phyloP scores from a whole-genome alignment of 2,797 vertebrate species.

The Rousettus madagascariensis region DNA sequence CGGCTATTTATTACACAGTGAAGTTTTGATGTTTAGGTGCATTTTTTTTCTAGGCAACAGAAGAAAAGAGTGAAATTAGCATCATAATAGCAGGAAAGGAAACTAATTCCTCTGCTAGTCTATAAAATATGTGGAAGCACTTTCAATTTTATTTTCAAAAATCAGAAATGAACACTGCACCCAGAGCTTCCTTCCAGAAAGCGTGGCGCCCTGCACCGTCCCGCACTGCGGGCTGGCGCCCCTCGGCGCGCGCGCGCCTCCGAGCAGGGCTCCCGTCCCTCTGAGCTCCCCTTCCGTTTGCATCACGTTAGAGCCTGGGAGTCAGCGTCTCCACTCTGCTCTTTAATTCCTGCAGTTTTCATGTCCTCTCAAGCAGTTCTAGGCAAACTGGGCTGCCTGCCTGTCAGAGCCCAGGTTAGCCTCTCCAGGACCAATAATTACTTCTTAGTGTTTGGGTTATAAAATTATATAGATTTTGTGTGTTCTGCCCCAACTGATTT shows the following conservation, averaged over 20 bases:
- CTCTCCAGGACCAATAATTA: not conserved
- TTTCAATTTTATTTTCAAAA: not conserved
- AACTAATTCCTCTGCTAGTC: not conserved
- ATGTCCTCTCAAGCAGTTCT: not conserved
- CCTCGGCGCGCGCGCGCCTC: not conserved
- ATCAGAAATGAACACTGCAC: not conserved
- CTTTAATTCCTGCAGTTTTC: not conserved
- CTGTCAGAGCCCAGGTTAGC: not conserved
- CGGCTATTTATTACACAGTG: not conserved
- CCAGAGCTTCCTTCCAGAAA: not conserved
- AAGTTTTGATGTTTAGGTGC: not conserved
- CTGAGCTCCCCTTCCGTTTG: not conserved
- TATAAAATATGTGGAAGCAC: not conserved
- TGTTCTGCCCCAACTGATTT: not conserved
- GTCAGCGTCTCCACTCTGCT: not conserved
- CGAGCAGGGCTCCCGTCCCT: fast-evolving
- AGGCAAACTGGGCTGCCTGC: not conserved
- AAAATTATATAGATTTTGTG: not conserved
- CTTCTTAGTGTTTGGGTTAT: not conserved
- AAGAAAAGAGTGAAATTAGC: not conserved
- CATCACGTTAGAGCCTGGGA: fast-evolving
- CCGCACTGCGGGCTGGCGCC: not conserved
- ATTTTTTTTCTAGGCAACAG: not conserved
- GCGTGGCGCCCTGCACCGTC: fast-evolving
- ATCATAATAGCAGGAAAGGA: not conserved